These are phyloP conservation scores for Nemapogon koenigi DNA, from an alignment of 2,888 invertebrate species.

Conservation along the genomic window DNA sequence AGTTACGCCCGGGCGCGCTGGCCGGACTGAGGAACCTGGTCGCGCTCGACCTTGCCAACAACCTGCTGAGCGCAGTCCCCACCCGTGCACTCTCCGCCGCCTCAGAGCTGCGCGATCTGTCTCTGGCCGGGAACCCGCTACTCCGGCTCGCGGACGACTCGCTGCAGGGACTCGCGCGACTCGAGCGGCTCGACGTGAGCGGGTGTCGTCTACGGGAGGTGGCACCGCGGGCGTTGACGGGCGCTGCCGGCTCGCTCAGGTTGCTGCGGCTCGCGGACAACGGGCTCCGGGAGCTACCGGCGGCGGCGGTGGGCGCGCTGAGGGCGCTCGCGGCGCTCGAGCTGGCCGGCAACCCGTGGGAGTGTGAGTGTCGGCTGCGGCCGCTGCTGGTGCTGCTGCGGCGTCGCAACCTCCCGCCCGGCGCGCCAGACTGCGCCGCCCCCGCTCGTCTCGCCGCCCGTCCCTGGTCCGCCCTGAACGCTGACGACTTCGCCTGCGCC, in stretches of 20 bases:
- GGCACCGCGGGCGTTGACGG: constrained; percentile 74
- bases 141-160: constrained; percentile 73
- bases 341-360: constrained; percentile 82
- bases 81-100: constrained; percentile 76
- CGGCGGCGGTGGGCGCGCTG: constrained; percentile 71
- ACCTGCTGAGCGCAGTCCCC: constrained; percentile 72
- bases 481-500: constrained; percentile 82
- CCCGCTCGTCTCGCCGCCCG: constrained; percentile 70
- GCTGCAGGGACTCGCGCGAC: constrained; percentile 69
- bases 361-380: constrained; percentile 78
- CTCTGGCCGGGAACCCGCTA: constrained; percentile 78
- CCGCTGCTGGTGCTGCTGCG: constrained; percentile 83
- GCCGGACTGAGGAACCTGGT: constrained; percentile 80
- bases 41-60: constrained; percentile 81
- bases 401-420: constrained; percentile 76
- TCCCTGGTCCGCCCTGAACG: constrained; percentile 77
- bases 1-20: constrained; percentile 76
- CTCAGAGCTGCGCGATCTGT: constrained; percentile 76
- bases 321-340: constrained; percentile 76
- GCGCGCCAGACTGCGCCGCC: constrained; percentile 70
- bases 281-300: constrained; percentile 69
- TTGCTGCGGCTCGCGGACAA: constrained; percentile 82
- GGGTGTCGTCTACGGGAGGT: constrained; percentile 74
- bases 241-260: constrained; percentile 74
- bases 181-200: constrained; percentile 76